These are phyloP conservation scores for Scrobipalpa atriplicella DNA, from an alignment of 2,888 invertebrate genomes.

Conservation along the genomic window DNA sequence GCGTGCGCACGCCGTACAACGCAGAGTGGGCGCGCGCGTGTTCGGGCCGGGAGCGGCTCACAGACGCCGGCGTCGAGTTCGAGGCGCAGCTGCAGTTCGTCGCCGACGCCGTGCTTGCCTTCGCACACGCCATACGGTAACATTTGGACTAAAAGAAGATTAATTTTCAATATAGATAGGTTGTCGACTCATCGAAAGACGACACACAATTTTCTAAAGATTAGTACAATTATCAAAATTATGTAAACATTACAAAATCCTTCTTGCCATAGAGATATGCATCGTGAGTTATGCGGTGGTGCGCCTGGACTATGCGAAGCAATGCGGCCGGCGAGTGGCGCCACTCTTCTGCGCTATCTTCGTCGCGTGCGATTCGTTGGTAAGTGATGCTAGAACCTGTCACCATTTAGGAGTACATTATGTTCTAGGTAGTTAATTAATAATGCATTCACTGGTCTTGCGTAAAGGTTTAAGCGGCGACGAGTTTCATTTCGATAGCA, in stretches of 20 bases:
- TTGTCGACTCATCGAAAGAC: too few relatives aligned
- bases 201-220: too few relatives aligned
- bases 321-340: constrained; percentile 96
- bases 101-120: constrained; percentile 96
- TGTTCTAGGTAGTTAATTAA: background rate
- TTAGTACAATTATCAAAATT: too few relatives aligned
- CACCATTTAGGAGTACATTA: background rate
- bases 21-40: constrained; percentile 86
- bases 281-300: constrained; percentile 89
- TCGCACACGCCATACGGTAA: constrained; percentile 92
- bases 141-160: too few relatives aligned
- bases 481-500: constrained; percentile 92
- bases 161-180: too few relatives aligned
- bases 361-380: constrained; percentile 90
- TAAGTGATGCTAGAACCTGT: constrained; percentile 31
- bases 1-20: constrained; percentile 92
- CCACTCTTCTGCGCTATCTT: constrained; percentile 91
- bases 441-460: background rate
- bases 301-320: constrained; percentile 90
- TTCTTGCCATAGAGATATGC: constrained; percentile 88
- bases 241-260: too few relatives aligned
- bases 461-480: constrained; percentile 93
- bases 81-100: constrained; percentile 98
- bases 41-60: constrained; percentile 90
- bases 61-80: constrained; percentile 89